These are phyloP conservation scores for Petrocephalus schoutedeni DNA, from an alignment of 2,797 vertebrate species.

Conservation along the genomic window DNA sequence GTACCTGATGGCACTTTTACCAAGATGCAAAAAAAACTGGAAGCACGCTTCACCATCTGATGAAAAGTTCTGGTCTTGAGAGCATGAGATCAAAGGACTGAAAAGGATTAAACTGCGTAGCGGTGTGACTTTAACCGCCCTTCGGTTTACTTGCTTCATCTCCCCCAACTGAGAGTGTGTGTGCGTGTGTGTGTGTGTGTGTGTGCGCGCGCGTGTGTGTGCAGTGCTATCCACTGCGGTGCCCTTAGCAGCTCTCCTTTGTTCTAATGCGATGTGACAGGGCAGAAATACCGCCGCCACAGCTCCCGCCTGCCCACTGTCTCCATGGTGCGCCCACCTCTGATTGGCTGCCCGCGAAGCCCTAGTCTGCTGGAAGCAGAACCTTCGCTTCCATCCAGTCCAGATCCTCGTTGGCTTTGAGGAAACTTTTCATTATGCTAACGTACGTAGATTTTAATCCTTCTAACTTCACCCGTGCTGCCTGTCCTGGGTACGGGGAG, in stretches of 20 bases:
- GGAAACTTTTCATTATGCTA: constrained; percentile 17
- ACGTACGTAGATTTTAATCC: constrained; percentile 1
- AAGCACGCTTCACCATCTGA: neutral
- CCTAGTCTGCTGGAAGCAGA: constrained; percentile 27
- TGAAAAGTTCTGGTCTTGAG: neutral
- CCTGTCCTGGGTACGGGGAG: neutral
- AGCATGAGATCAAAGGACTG: neutral
- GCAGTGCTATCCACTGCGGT: constrained; percentile 53
- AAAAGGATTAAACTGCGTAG: neutral
- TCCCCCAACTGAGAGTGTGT: constrained; percentile 29
- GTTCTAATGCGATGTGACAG: constrained; percentile 66
- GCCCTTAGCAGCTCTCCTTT: constrained; percentile 54
- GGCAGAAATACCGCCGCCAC: constrained; percentile 45
- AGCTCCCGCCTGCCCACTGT: constrained; percentile 18
- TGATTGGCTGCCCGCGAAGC: constrained; percentile 19
- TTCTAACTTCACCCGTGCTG: neutral
- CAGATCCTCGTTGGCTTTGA: constrained; percentile 5
- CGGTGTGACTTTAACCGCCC: neutral
- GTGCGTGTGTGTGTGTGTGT: constrained; percentile 24
- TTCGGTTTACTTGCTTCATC: neutral
- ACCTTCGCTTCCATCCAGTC: constrained; percentile 6
- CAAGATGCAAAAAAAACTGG: neutral
- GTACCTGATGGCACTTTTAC: neutral
- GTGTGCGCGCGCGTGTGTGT: neutral
- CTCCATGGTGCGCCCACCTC: neutral